Base-by-base conservation (phyloP, 1,140 invertebrate genomes). In the Penaeus indicus region DNA sequence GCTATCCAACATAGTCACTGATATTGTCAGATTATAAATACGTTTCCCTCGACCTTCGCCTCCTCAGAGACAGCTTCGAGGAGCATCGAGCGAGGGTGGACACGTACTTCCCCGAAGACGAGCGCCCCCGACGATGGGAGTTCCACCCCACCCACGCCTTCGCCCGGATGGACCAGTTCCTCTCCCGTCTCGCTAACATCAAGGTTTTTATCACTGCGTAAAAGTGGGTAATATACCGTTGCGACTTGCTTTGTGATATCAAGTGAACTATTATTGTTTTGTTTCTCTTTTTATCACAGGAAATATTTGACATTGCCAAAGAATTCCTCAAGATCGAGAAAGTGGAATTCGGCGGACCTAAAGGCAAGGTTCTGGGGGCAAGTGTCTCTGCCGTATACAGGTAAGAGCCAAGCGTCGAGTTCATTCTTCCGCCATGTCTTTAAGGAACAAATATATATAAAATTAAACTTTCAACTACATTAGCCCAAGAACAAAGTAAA, bases 301-400 rank as follows among this genome's bases (percentile, higher is more conserved):
- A 96, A 94, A 96, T 99, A 92, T 98, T 99, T 92, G 95, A 97
- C 92, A 98, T 97, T 7, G 97, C 98, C 3, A 92, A 97, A 84
- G 98, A 99, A 93, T 99, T 99, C 93, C 95, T 96, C 91, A 98
- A 99, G 93, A 93, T 99, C 88, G 98, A 98, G 93, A 98, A 98
- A 93, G 96, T 99, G 60, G 98, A 99, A 94, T 96, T 99, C 90
- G 97, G 98, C 86, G 98, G 98, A 13, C 95, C 98, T 88, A 96
- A 97, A 92, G 97, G 98, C 72, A 95, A 96, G 90, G 95, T 95
- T 27, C 93, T 98, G 5, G 97, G 96, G 92, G 93, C 94, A 7
- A 95, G 96, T 91, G 95, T 97, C 25, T 87, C 90, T 47, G 78
- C 91, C n/a, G 90, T 91, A 19, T 91, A 90, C 84, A 91, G 88